These are phyloP conservation scores for Morone chrysops DNA, from an alignment of 2,113 vertebrate species.

Conservation along the genomic window DNA sequence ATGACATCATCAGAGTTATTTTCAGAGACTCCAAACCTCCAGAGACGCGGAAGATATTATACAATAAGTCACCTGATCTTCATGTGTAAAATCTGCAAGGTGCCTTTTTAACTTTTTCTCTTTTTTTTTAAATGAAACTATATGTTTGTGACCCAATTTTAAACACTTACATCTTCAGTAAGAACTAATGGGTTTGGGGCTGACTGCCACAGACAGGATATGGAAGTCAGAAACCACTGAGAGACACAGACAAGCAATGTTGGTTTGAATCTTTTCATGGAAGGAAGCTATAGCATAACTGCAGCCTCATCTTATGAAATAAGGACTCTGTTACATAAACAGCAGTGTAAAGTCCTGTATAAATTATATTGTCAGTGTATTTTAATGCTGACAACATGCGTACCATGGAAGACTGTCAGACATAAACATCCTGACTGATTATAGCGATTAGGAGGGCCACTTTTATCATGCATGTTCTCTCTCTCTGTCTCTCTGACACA, in stretches of 20 bases:
- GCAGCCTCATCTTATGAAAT: background rate
- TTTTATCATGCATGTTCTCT: constrained; percentile 41
- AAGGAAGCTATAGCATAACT: background rate
- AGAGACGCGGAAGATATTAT: background rate
- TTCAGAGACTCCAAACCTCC: background rate
- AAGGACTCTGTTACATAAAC: background rate
- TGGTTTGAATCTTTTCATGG: background rate
- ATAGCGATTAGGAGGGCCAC: constrained; percentile 48
- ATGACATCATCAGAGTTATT: background rate
- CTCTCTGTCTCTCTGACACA: constrained; percentile 71
- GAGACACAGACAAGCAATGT: background rate
- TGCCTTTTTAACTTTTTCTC: background rate
- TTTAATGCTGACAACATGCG: constrained; percentile 1
- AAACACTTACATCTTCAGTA: background rate
- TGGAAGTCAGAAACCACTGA: background rate
- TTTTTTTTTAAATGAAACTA: background rate
- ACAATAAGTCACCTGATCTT: background rate
- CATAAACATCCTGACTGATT: constrained; percentile 70
- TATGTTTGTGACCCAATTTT: background rate
- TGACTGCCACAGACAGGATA: background rate
- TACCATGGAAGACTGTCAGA: background rate
- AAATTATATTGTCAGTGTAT: background rate
- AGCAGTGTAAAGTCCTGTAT: background rate
- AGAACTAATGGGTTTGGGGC: background rate
- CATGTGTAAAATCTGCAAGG: background rate